A percentile compares a stretch with the other conserved stretches of the same genome.
phyloP scores from a whole-genome alignment of 1,140 invertebrate genomes.

The Catajapyx aquilonaris region DNA sequence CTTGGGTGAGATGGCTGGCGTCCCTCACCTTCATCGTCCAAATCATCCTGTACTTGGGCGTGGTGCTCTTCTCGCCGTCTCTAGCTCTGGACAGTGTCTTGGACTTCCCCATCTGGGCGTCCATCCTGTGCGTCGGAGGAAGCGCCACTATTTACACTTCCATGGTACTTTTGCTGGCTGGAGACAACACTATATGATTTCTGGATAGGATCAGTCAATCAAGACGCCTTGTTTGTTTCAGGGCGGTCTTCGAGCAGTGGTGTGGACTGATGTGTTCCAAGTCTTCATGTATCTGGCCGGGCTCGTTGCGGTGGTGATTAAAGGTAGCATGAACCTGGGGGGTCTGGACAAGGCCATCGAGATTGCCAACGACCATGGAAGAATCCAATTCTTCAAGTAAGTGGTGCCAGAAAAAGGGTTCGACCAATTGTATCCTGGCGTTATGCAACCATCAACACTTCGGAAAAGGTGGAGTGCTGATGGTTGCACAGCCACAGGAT shows the following conservation, averaged over 20 bases:
- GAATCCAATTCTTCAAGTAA: slow-evolving; percentile 14
- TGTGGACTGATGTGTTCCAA: slow-evolving; percentile 24
- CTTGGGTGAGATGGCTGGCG: slow-evolving; percentile 7
- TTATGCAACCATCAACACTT: no score
- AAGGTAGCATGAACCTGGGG: slow-evolving; percentile 15
- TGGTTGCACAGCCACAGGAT: no score
- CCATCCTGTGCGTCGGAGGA: slow-evolving; percentile 10
- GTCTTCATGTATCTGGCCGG: slow-evolving; percentile 21
- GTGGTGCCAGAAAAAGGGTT: no score
- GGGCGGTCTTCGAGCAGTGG: slow-evolving; percentile 29
- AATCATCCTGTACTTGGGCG: slow-evolving; percentile 8
- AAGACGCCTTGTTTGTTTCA: slow-evolving; percentile 9
- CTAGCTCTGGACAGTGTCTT: slow-evolving; percentile 10
- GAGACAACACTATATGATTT: not conserved
- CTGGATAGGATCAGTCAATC: not conserved
- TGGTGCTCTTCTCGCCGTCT: slow-evolving; percentile 5
- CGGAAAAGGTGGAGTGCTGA: no score
- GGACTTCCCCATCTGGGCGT: slow-evolving; percentile 10
- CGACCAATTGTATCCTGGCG: no score
- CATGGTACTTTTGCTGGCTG: no score
- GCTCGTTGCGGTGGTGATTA: slow-evolving; percentile 16
- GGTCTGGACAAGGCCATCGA: slow-evolving; percentile 15
- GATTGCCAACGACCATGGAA: slow-evolving; percentile 10
- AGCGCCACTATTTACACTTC: slow-evolving; percentile 12
- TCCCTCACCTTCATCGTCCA: slow-evolving; percentile 8